Conservation (phyloP, 2,113 vertebrate genomes). For the Hippocampus comes region DNA sequence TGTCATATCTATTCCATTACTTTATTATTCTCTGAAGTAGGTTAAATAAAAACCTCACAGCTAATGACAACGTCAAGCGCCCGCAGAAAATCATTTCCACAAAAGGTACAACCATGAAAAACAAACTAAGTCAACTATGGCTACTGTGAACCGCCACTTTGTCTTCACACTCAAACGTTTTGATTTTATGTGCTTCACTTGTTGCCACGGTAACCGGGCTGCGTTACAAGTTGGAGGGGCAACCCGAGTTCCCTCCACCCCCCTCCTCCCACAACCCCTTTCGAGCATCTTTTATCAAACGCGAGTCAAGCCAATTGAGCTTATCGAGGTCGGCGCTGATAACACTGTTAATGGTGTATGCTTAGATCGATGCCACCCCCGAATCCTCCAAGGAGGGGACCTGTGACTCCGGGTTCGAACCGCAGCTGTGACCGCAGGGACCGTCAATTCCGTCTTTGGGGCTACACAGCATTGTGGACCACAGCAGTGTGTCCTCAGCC, state of each 20-base stretch:
- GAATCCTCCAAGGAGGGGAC: conserved; percentile 61
- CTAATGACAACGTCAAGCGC: background rate
- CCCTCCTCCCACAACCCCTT: conserved; percentile 34
- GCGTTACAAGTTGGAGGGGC: background rate
- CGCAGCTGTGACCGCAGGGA: conserved; percentile 45
- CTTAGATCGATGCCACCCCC: conserved; percentile 74
- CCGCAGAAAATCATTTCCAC: background rate
- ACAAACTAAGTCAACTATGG: background rate
- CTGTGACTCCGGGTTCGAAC: conserved; percentile 51
- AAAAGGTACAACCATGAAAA: background rate
- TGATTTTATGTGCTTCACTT: conserved; percentile 55
- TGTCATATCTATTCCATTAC: too few species aligned
- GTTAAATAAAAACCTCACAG: background rate
- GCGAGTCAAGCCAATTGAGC: conserved; percentile 84
- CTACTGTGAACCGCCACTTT: background rate
- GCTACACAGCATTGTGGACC: conserved; percentile 54
- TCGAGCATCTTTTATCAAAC: conserved; percentile 79
- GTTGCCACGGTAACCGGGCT: conserved; percentile 71
- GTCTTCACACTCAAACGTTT: conserved; percentile 23
- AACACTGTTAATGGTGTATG: conserved; percentile 86
- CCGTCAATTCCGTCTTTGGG: conserved; percentile 67
- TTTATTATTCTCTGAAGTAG: too few species aligned
- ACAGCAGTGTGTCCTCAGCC: conserved; percentile 53
- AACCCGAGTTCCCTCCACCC: conserved; percentile 62
- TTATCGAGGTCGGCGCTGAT: conserved; percentile 79